These are phyloP conservation scores for Coronaproctus castanopsis DNA, from an alignment of 2,888 invertebrate genomes.

Conservation along the genomic window DNA sequence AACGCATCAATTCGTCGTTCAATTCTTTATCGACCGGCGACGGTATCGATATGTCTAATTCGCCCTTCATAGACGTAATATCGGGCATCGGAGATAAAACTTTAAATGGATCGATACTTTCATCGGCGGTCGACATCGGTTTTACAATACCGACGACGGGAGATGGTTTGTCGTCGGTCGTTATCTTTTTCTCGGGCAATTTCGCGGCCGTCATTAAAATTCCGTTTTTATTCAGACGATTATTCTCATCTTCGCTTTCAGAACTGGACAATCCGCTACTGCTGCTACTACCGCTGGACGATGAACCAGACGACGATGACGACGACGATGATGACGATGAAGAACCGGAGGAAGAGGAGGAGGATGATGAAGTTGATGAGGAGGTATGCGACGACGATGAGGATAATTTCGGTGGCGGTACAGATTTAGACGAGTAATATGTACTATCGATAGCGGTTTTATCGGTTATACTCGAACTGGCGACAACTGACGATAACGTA, in stretches of 20 bases:
- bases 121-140: background rate
- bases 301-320: slow-evolving; percentile 30
- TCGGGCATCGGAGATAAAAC: background rate
- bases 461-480: slow-evolving; percentile 23
- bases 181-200: slow-evolving; percentile 16
- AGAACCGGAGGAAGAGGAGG: slow-evolving; percentile 31
- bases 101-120: background rate
- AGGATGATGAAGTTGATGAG: slow-evolving; percentile 29
- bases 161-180: slow-evolving; percentile 15
- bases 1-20: background rate
- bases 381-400: slow-evolving; percentile 19
- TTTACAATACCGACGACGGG: background rate
- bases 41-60: background rate
- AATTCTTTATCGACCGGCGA: background rate
- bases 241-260: slow-evolving; percentile 35
- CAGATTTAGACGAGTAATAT: slow-evolving; percentile 11
- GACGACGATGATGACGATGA: slow-evolving; percentile 32
- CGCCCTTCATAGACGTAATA: no score
- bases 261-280: slow-evolving; percentile 31
- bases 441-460: background rate
- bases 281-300: background rate
- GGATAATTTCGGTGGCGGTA: slow-evolving; percentile 14
- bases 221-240: background rate
- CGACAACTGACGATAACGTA: background rate
- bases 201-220: slow-evolving; percentile 1